Percentiles rank a stretch among this genome's conserved stretches.
Conservation (phyloP, 2,113 vertebrate genomes). For the Phyllostomus discolor region DNA sequence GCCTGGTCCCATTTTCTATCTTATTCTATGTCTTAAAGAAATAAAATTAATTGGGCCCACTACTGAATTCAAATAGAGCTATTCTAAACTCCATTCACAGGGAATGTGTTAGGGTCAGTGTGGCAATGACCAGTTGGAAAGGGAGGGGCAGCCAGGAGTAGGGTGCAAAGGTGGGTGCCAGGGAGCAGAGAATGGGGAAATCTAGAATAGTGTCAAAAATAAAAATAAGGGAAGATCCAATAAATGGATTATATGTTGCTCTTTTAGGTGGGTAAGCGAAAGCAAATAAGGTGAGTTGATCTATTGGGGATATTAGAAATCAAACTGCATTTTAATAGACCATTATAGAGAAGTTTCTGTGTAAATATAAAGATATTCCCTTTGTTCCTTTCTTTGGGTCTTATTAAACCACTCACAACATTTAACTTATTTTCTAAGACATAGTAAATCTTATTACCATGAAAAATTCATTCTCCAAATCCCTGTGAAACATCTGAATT, state of each 20-base stretch:
- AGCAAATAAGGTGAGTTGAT: not conserved
- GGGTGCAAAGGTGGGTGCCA: too few relatives aligned
- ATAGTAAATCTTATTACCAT: not conserved
- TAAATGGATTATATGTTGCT: not conserved
- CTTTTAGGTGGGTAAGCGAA: not conserved
- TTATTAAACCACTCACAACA: not conserved
- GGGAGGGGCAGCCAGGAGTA: too few relatives aligned
- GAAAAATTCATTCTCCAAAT: constrained; percentile 14
- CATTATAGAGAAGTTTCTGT: not conserved
- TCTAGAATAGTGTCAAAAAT: not conserved
- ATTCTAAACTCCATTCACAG: not conserved
- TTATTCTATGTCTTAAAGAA: constrained; percentile 9
- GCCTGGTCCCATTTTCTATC: not conserved
- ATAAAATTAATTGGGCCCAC: not conserved
- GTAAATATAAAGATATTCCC: not conserved
- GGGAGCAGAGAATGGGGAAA: too few relatives aligned
- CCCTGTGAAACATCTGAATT: not conserved
- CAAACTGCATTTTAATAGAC: not conserved
- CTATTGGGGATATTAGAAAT: not conserved
- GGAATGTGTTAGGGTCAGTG: not conserved
- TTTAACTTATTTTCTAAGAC: not conserved
- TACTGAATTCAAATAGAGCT: not conserved
- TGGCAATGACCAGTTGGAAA: too few relatives aligned
- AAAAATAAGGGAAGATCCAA: not conserved
- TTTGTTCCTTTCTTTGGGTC: not conserved